These are phyloP conservation scores for Epizoanthus stellaris DNA, from an alignment of 92 coral and sea anemone species.

Conservation along the genomic window DNA sequence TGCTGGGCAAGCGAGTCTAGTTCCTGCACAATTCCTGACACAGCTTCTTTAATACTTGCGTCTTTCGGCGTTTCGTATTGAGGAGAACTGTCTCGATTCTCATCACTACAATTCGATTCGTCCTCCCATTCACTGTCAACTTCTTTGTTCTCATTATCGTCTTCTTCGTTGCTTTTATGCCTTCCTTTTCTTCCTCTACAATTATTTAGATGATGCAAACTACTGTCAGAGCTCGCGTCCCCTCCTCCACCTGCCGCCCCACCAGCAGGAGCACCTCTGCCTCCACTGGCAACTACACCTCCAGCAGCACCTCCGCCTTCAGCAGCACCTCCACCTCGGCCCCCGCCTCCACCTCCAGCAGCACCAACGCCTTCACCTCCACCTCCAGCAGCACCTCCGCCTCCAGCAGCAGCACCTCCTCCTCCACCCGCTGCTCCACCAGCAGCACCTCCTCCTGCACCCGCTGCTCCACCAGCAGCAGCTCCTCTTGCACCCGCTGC, in stretches of 20 bases:
- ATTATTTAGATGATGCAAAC: conserved; percentile 29
- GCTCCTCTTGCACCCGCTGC: conserved; percentile 36
- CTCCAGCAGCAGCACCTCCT: conserved; percentile 35
- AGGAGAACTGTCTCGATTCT: not conserved
- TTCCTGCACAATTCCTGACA: conserved; percentile 28
- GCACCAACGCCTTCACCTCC: too few relatives aligned
- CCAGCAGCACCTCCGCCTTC: too few relatives aligned
- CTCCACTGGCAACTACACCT: conserved; percentile 31
- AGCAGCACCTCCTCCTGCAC: conserved; percentile 52
- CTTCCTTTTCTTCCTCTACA: not conserved
- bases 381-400: too few relatives aligned
- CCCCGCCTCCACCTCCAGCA: too few relatives aligned
- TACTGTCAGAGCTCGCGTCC: conserved; percentile 30
- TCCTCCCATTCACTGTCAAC: not conserved
- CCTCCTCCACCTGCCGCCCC: conserved; percentile 48
- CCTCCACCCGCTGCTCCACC: conserved; percentile 46
- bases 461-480: conserved; percentile 5
- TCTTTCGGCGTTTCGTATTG: not conserved
- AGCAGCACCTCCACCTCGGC: too few relatives aligned
- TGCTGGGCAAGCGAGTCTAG: not conserved
- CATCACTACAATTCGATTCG: not conserved
- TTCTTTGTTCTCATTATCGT: not conserved
- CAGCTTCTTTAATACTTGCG: conserved; percentile 24
- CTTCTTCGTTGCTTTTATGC: not conserved
- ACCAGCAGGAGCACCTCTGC: not conserved